Conservation (phyloP, 2,113 vertebrate genomes). For the Peromyscus polionotus region DNA sequence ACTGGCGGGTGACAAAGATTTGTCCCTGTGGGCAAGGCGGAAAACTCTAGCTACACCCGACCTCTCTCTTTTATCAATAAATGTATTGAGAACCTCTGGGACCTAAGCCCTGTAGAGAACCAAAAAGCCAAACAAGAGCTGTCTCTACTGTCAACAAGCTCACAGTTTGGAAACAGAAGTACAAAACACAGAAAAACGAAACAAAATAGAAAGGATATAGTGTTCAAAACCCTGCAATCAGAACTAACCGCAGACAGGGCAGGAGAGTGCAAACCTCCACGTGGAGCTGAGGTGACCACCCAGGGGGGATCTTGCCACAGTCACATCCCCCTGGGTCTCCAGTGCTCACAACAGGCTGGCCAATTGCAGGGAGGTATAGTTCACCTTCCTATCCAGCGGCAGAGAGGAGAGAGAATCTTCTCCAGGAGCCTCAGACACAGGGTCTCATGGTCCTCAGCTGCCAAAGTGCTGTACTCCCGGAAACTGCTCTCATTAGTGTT, state of each 20-base stretch:
- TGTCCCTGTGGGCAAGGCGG: too few relatives aligned
- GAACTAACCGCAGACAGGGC: background rate
- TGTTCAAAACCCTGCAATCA: background rate
- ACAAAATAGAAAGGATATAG: background rate
- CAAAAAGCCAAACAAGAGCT: background rate
- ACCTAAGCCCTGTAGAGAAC: constrained; percentile 25
- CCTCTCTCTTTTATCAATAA: constrained; percentile 23
- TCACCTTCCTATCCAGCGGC: constrained; percentile 74
- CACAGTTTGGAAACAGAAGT: background rate
- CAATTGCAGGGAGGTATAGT: constrained; percentile 93
- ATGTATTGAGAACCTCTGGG: constrained; percentile 67
- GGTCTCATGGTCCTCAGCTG: constrained; percentile 87
- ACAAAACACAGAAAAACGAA: background rate
- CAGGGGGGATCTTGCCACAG: background rate
- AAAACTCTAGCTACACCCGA: too few relatives aligned
- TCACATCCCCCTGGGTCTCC: background rate
- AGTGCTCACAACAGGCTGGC: constrained; percentile 87
- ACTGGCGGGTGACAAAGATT: too few relatives aligned
- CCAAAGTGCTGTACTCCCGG: constrained; percentile 87
- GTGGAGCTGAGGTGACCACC: background rate
- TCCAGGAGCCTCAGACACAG: constrained; percentile 82
- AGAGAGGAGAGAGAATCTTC: constrained; percentile 87
- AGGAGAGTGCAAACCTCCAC: background rate
- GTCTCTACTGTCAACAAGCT: background rate
- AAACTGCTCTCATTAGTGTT: constrained; percentile 78